Conservation (phyloP, 1,140 invertebrate species). For the Idris sp. region DNA sequence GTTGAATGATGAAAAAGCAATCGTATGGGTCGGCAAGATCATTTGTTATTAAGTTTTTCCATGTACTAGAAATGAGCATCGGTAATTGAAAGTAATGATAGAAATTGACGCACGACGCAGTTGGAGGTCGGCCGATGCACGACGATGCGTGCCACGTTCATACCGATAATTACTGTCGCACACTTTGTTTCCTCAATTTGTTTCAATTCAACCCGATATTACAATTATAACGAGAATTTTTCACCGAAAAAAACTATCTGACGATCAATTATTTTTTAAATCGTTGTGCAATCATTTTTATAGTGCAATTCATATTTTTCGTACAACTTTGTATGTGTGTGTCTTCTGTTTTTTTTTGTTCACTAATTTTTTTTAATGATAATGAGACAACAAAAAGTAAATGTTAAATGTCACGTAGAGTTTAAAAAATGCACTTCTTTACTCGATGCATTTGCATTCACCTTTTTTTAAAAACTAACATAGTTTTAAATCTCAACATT, state of each 20-base stretch:
- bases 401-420: too few species aligned
- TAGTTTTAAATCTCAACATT: too few species aligned
- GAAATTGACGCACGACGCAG: constrained; percentile 51
- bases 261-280: not conserved
- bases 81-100: constrained; percentile 63
- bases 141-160: constrained; percentile 38
- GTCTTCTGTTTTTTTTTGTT: too few species aligned
- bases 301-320: too few species aligned
- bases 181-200: constrained; percentile 49
- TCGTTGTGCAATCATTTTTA: too few species aligned
- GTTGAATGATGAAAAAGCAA: constrained; percentile 42
- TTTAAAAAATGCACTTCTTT: too few species aligned
- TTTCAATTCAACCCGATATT: constrained; percentile 34
- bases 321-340: too few species aligned
- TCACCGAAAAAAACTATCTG: constrained; percentile 1
- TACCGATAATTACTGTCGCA: constrained; percentile 48
- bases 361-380: too few species aligned
- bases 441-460: too few species aligned
- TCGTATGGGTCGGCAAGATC: constrained; percentile 40
- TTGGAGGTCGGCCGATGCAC: constrained; percentile 45
- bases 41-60: constrained; percentile 61
- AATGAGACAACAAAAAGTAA: too few species aligned
- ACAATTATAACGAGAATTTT: constrained; percentile 39
- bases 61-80: constrained; percentile 51
- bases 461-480: too few species aligned